phyloP scores from a whole-genome alignment of 2,888 invertebrate genomes.

The Deilephila elpenor region DNA sequence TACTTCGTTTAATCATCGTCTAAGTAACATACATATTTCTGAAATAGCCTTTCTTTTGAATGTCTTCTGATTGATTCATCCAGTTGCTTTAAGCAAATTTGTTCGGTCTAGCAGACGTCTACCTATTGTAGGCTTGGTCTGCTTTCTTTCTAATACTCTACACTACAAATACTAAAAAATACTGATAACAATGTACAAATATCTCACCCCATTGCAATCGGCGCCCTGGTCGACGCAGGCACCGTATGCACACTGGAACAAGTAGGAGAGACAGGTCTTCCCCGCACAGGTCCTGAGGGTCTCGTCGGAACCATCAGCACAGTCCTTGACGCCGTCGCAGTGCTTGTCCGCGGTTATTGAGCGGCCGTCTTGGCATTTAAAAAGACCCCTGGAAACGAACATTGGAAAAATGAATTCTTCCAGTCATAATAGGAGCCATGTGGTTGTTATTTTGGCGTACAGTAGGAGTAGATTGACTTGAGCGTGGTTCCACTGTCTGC shows the following conservation, averaged over 20 bases:
- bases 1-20: too few species aligned
- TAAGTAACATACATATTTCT: too few species aligned
- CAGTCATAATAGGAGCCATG: too few species aligned
- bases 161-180: not conserved
- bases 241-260: conserved; percentile 86
- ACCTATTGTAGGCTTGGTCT: too few species aligned
- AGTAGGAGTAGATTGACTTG: not conserved
- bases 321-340: conserved; percentile 67
- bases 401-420: not conserved
- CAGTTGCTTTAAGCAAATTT: too few species aligned
- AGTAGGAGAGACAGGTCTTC: conserved; percentile 75
- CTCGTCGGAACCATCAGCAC: conserved; percentile 72
- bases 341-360: conserved; percentile 54
- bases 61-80: too few species aligned
- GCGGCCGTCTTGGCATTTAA: conserved; percentile 62
- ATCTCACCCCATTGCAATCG: conserved; percentile 76
- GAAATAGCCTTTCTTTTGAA: too few species aligned
- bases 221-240: conserved; percentile 85
- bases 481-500: too few species aligned
- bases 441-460: not conserved
- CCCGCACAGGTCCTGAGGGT: conserved; percentile 63
- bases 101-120: too few species aligned
- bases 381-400: conserved; percentile 54
- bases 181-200: not conserved
- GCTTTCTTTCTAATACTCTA: not conserved